Conservation (phyloP, 2,113 vertebrate genomes). For the Apodemus sylvaticus region DNA sequence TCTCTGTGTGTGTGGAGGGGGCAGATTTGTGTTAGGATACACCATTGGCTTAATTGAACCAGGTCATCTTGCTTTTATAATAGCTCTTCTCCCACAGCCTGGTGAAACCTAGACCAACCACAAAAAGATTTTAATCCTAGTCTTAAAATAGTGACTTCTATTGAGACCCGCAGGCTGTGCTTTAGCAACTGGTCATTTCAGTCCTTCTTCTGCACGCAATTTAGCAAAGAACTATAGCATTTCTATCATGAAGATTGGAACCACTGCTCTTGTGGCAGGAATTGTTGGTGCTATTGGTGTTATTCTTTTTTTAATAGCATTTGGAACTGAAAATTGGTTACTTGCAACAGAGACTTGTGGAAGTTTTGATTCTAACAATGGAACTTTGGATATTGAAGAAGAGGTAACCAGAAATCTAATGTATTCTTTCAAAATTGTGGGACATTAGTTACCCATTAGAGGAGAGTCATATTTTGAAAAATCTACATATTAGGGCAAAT, state of each 20-base stretch:
- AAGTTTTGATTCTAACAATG: constrained; percentile 25
- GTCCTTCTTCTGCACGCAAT: background rate
- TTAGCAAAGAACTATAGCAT: background rate
- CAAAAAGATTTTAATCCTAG: constrained; percentile 71
- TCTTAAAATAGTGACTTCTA: constrained; percentile 89
- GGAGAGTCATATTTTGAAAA: background rate
- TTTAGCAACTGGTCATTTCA: constrained; percentile 13
- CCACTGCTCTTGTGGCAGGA: constrained; percentile 86
- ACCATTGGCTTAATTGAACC: constrained; percentile 75
- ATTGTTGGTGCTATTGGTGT: constrained; percentile 87
- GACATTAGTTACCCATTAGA: background rate
- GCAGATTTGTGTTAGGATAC: constrained; percentile 39
- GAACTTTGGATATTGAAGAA: background rate
- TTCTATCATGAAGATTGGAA: constrained; percentile 89
- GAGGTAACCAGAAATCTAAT: constrained; percentile 72
- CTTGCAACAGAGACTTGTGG: constrained; percentile 89
- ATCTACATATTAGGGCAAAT: background rate
- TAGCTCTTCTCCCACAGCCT: constrained; percentile 74
- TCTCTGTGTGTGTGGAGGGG: background rate
- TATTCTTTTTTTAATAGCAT: constrained; percentile 90
- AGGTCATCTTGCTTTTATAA: constrained; percentile 85
- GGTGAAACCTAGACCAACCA: constrained; percentile 86
- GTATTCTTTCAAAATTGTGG: background rate
- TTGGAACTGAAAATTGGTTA: constrained; percentile 93
- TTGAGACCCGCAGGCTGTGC: background rate